A percentile compares a stretch with the other conserved stretches of the same genome.
phyloP scores from a whole-genome alignment of 2,888 invertebrate genomes.

The Malachius bipustulatus region DNA sequence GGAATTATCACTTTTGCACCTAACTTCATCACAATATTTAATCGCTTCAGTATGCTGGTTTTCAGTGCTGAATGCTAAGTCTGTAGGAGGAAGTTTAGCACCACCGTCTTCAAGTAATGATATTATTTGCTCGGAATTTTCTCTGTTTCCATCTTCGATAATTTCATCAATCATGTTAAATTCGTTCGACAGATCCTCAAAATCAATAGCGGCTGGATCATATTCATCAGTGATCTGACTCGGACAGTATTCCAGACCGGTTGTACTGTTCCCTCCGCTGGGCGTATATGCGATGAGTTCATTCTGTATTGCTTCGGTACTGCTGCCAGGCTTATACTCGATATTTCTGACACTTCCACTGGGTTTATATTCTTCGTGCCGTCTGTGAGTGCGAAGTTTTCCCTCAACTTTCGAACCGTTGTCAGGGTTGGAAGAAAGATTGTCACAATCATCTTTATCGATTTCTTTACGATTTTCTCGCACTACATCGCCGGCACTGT shows the following conservation, averaged over 20 bases:
- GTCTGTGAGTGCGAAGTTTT: not conserved
- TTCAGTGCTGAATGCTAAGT: too few relatives aligned
- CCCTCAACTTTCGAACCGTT: too few relatives aligned
- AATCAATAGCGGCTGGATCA: constrained; percentile 22
- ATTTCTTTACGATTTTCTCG: constrained; percentile 5
- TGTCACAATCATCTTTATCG: not conserved
- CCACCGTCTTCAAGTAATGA: too few relatives aligned
- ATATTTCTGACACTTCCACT: constrained; percentile 10
- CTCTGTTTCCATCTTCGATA: constrained; percentile 20
- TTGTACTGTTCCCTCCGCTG: constrained; percentile 9
- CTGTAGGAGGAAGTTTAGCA: not conserved
- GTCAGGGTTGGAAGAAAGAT: not conserved
- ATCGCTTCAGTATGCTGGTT: constrained; percentile 9
- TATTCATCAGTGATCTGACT: not conserved
- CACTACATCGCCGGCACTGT: constrained; percentile 10
- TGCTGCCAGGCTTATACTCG: constrained; percentile 11
- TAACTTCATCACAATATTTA: constrained; percentile 10
- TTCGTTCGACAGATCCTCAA: constrained; percentile 34
- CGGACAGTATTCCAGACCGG: constrained; percentile 13
- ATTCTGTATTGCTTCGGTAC: not conserved
- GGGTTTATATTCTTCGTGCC: constrained; percentile 9
- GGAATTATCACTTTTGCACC: constrained; percentile 10
- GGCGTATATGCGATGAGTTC: not conserved
- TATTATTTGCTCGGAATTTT: constrained; percentile 17
- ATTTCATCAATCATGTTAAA: constrained; percentile 38